Base-by-base conservation (phyloP, 2,888 invertebrate species). In the Leptarthrus brevirostris region DNA sequence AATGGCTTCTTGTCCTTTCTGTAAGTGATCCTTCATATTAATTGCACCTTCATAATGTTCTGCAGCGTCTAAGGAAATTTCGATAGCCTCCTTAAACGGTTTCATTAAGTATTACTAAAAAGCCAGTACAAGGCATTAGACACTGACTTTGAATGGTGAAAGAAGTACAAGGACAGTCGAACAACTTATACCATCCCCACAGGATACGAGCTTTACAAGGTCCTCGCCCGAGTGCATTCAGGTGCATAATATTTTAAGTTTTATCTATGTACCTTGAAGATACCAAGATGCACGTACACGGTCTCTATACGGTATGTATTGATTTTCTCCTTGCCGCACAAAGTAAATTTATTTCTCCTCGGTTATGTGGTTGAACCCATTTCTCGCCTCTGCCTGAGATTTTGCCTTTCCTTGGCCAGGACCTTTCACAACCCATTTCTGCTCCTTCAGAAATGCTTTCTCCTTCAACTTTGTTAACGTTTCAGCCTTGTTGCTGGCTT, bases 311-410 rank as follows among this genome's bases (percentile, higher is more conserved):
- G 16, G 61, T 16, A 18, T 36, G 18, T 61, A 61, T 61, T 61
- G 61, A 61, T 61, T 61, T 61, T 61, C 40, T n/a, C 12, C 40
- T 34, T 34, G 40, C 44, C 47, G 24, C 26, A 64, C 44, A 22
- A 47, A 64, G 24, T 64, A 36, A 64, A 44, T 47, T 47, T 64
- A 44, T 64, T 64, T 64, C 24, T 64, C 64, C 44, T 64, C 36
- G 64, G 64, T 64, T 64, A 44, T 64, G 44, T 64, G 64, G 64
- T 47, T 64, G 64, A 64, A 64, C 64, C 47, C 64, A 64, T 64
- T 64, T 64, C 64, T 64, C 64, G 64, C 64, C 64, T 64, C 24
- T 44, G 64, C 47, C 64, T 47, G 47, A 61, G 61, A 64, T 64
- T 64, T 64, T 14, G 47, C 64, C 36, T 64, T 47, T 34, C 64